A percentile compares a stretch with the other conserved stretches of the same genome.
These are phyloP conservation scores for Pomatorhinus ruficollis DNA, from an alignment of 2,113 vertebrate species.

Conservation along the genomic window DNA sequence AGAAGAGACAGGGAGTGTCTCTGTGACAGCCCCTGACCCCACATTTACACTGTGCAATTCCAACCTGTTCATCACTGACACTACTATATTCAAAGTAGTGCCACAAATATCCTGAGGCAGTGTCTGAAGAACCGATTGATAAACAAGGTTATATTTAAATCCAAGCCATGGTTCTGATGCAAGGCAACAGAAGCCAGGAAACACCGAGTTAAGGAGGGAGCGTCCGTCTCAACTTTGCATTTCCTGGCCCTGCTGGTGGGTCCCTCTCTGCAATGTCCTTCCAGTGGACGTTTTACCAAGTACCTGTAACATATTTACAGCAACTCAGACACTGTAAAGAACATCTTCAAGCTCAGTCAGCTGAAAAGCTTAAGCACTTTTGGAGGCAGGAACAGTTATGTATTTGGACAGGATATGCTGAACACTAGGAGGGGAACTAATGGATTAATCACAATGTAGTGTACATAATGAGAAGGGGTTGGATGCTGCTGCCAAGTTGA, in stretches of 20 bases:
- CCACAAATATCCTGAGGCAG: not conserved
- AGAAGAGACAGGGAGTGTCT: not conserved
- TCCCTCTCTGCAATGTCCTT: not conserved
- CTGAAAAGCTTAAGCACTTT: slow-evolving; percentile 36
- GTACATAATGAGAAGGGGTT: slow-evolving; percentile 29
- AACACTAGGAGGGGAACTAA: slow-evolving; percentile 57
- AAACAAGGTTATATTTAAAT: not conserved
- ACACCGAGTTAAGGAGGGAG: slow-evolving; percentile 3
- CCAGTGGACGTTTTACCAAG: not conserved
- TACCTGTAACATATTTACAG: not conserved
- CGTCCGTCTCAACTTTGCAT: not conserved
- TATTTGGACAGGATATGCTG: slow-evolving; percentile 53
- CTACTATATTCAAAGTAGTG: not conserved
- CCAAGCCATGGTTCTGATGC: not conserved
- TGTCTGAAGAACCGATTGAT: not conserved
- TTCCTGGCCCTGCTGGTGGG: not conserved
- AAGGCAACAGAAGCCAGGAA: slow-evolving; percentile 37
- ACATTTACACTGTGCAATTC: not conserved
- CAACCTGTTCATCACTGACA: not conserved
- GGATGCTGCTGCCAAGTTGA: slow-evolving; percentile 82
- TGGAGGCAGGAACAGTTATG: slow-evolving; percentile 36
- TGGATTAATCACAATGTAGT: slow-evolving; percentile 41
- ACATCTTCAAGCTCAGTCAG: slow-evolving; percentile 6
- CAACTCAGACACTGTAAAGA: not conserved
- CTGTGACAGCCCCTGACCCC: not conserved